Percentiles rank a stretch among this genome's conserved stretches.
Evolutionary conservation across 2,113 vertebrate genomes (phyloP).

Genomic region (Rhinichthys klamathensis): DNA sequence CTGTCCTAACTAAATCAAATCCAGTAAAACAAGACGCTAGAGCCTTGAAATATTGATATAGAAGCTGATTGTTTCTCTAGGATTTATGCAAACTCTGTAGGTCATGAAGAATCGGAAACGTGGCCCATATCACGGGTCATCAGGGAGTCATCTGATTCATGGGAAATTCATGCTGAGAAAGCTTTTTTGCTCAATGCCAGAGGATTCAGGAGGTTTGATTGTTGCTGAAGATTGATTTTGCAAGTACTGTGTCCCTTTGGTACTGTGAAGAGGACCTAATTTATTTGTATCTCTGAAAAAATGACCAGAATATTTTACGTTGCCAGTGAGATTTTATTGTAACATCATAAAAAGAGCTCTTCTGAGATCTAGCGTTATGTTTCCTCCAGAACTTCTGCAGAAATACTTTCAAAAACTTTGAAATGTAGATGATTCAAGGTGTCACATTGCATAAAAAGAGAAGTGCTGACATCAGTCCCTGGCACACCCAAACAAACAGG

Average conservation of each 20-base stretch:
- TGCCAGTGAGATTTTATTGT: conserved; percentile 11
- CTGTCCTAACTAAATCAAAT: conserved; percentile 5
- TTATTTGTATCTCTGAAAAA: conserved; percentile 14
- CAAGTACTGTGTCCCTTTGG: conserved; percentile 3
- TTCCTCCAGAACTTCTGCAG: neutral
- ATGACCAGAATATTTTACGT: neutral
- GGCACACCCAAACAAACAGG: neutral
- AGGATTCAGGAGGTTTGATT: neutral
- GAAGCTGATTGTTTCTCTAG: neutral
- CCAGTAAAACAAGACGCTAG: neutral
- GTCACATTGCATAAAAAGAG: neutral
- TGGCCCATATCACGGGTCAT: neutral
- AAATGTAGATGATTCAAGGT: neutral
- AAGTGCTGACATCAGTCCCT: neutral
- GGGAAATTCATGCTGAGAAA: conserved; percentile 4
- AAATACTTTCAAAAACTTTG: neutral
- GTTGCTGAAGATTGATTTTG: conserved; percentile 7
- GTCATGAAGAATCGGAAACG: neutral
- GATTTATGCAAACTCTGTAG: neutral
- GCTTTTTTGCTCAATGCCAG: neutral
- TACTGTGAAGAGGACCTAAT: neutral
- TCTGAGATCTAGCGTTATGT: neutral
- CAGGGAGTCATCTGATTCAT: conserved; percentile 40
- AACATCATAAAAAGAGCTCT: neutral
- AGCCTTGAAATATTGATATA: neutral